These are phyloP conservation scores for Stegodyphus mimosarum DNA, from an alignment of 1,140 invertebrate species.

Conservation along the genomic window DNA sequence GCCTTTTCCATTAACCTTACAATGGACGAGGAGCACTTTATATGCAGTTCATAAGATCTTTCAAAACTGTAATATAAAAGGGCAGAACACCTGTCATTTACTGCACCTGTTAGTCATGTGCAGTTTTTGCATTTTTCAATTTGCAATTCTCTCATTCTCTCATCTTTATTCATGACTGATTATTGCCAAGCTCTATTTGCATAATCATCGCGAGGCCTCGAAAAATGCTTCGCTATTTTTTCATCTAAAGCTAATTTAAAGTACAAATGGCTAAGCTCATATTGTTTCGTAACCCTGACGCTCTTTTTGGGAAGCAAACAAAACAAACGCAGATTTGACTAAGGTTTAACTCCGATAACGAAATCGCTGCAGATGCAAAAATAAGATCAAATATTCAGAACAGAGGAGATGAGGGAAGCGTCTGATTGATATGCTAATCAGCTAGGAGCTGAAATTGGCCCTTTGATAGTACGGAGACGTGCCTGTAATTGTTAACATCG, in stretches of 20 bases:
- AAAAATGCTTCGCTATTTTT: conserved; percentile 4
- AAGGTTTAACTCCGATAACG: conserved; percentile 31
- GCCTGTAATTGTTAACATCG: conserved; percentile 52
- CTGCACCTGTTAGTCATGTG: conserved; percentile 53
- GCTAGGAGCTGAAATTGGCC: conserved; percentile 40
- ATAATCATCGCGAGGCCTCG: conserved; percentile 28
- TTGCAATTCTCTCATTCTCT: conserved; percentile 40
- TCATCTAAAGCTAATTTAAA: conserved; percentile 27
- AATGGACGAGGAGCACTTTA: not conserved
- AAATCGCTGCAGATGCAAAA: conserved; percentile 28
- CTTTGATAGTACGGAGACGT: conserved; percentile 42
- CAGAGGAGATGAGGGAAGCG: conserved; percentile 6
- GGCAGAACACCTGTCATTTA: conserved; percentile 47
- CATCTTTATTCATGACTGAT: conserved; percentile 59
- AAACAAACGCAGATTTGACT: conserved; percentile 51
- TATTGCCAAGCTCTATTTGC: conserved; percentile 46
- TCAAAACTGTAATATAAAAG: conserved; percentile 17
- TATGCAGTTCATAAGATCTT: conserved; percentile 34
- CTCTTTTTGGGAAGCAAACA: not conserved
- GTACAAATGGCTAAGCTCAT: conserved; percentile 36
- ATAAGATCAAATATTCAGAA: conserved; percentile 49
- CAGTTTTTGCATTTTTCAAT: conserved; percentile 54
- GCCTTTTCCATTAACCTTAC: not conserved
- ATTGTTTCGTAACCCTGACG: conserved; percentile 27
- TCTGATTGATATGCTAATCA: conserved; percentile 58